Evolutionary conservation across 2,113 vertebrate genomes (phyloP), one percentile per base, ranked within the genome.

Genomic region (Nycticorax nycticorax): DNA sequence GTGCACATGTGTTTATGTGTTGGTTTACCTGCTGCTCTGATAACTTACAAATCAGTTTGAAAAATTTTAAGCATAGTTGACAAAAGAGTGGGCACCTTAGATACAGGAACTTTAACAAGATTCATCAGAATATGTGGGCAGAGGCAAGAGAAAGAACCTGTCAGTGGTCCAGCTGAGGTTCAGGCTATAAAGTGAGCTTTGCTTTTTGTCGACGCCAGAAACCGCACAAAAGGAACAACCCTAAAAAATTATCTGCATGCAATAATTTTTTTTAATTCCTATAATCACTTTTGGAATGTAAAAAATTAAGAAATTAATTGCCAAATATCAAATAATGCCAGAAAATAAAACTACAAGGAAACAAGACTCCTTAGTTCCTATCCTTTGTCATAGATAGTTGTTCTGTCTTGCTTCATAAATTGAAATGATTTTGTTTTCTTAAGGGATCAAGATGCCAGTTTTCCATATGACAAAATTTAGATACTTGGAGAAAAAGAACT

Each of bases 1-100:
- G 5, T 86, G 55, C 30, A 47, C 11, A 52, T 0, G 0, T 23
- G 13, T 30, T 14, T 62, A 4, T 23, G 4, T 13, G 9, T 63
- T 85, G 3, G 12, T 86, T 79, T 91, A 60, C 26, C 32, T 74
- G 16, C 7, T 66, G 3, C 7, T 85, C 6, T 75, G 41, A 63
- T 67, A 78, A 59, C 14, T 81, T 85, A 39, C 16, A 47, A 63
- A 79, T 59, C 18, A 72, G 26, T 63, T 63, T 59, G 13, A 24
- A 6, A 48, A 56, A 83, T 35, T 68, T 66, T 62, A 56, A 39
- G 18, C 1, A 2, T 62, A 35, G 87, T 81, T 78, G 56, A 59
- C 2, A 6, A 55, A 71, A 50, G 13, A 47, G 2, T 12, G 23
- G 5, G 4, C 7, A 43, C 17, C 6, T 80, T 50, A 41, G 8